Evolutionary conservation across 2,888 invertebrate species (phyloP).

Genomic region (Tolmerus cingulatus): DNA sequence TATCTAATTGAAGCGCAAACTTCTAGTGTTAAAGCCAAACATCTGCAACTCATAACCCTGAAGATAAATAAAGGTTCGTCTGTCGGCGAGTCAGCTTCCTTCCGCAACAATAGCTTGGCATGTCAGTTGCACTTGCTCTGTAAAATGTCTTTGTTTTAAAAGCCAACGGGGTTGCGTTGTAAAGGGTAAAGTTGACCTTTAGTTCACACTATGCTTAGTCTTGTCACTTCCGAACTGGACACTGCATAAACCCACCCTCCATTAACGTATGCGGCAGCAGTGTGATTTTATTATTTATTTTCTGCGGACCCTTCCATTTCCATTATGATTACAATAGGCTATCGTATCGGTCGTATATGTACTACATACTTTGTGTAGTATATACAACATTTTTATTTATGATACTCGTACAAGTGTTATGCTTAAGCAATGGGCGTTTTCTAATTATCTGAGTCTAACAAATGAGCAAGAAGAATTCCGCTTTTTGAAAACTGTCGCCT

Average conservation of each 20-base stretch:
- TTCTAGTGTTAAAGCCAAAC: background rate
- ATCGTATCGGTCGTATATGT: background rate
- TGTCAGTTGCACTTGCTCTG: background rate
- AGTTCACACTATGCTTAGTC: background rate
- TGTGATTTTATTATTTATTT: background rate
- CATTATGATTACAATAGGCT: background rate
- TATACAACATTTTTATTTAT: background rate
- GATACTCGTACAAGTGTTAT: background rate
- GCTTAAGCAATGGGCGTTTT: too few species aligned
- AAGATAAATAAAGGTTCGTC: background rate
- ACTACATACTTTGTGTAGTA: background rate
- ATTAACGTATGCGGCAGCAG: background rate
- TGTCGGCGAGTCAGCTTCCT: background rate
- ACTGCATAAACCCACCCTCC: background rate
- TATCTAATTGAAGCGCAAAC: background rate
- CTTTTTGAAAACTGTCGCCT: too few species aligned
- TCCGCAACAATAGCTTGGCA: background rate
- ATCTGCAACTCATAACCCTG: background rate
- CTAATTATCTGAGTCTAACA: too few species aligned
- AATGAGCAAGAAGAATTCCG: too few species aligned
- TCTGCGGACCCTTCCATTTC: background rate
- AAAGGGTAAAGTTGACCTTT: background rate
- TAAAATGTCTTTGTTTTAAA: background rate
- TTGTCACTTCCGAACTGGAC: background rate
- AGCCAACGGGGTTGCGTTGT: background rate